These are phyloP conservation scores for Tachuris rubrigastra DNA, from an alignment of 2,113 vertebrate genomes.

Conservation along the genomic window DNA sequence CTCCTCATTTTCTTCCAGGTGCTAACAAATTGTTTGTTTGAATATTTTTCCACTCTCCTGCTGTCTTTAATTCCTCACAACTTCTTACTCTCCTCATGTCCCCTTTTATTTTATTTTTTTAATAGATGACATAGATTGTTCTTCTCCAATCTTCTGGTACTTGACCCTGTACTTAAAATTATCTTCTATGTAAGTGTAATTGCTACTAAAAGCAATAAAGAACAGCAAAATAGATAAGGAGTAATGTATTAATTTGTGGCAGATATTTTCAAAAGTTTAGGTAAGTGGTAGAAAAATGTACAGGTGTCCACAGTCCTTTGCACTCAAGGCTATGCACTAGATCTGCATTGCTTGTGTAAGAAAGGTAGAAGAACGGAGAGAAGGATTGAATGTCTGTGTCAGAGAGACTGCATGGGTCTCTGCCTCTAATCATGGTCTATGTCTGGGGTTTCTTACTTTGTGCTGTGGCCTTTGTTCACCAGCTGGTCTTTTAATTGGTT, in stretches of 20 bases:
- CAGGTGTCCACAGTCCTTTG: background rate
- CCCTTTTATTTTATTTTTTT: background rate
- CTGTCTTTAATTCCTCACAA: background rate
- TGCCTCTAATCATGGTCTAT: background rate
- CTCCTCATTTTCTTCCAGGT: conserved; percentile 27
- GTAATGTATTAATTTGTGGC: background rate
- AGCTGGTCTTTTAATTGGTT: background rate
- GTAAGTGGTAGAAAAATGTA: background rate
- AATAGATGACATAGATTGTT: background rate
- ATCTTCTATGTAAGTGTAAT: background rate
- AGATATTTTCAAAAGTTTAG: background rate
- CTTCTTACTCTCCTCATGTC: background rate
- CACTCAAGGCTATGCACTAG: background rate
- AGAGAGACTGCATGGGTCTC: background rate
- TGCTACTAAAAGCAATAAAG: background rate
- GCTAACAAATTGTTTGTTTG: background rate
- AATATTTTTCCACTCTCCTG: background rate
- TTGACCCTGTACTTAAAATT: background rate
- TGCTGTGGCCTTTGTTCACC: background rate
- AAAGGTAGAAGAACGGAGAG: background rate
- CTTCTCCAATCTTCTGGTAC: background rate
- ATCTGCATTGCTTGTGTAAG: background rate
- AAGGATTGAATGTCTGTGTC: background rate
- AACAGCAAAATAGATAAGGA: background rate
- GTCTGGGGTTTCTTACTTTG: background rate